Base-by-base conservation (phyloP, 1,140 invertebrate genomes). In the Plodia interpunctella region DNA sequence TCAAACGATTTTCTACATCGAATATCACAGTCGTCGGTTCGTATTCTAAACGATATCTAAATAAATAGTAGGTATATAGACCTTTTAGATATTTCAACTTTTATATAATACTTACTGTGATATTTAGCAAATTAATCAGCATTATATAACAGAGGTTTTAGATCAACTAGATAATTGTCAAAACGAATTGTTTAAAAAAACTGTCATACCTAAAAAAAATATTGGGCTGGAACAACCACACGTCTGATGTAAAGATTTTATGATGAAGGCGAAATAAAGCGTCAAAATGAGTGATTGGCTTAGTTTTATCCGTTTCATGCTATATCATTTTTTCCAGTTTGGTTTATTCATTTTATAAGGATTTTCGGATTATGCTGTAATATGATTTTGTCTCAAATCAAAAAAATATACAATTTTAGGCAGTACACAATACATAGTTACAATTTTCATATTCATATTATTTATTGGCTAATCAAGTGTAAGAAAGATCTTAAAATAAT, bases 1-100 rank as follows among this genome's bases (percentile, higher is more conserved):
- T 64, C 59, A 68, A 63, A 68, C 62, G 38, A 17, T 55, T 60
- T 49, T 60, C 35, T 30, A n/a, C 21, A 11, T 32, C 52, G 21
- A 53, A 13, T 20, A 25, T 53, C 13, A 53, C 51, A 53, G 19
- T 11, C 51, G 20, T 15, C 13, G 11, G 13, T 25, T 2, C 51
- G 21, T 20, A 3, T 25, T 9, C 51, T 44, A 6, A 44, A 44
- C 13, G 15, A 15, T 44, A 4, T 32, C 1, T 10, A 32, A n/a
- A n/a, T n/a, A n/a, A n/a, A n/a, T n/a, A n/a, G n/a, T n/a, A n/a
- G n/a, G n/a, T n/a, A n/a, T n/a, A n/a, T n/a, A n/a, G n/a, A n/a
- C n/a, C n/a, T n/a, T n/a, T n/a, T n/a, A n/a, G n/a, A n/a, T n/a
- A n/a, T n/a, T n/a, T n/a, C n/a, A n/a, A n/a, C n/a, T n/a, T n/a